Evolutionary conservation across 2,888 invertebrate species (phyloP), one percentile per base, ranked within the genome.

Genomic region (Leptinotarsa peninsularis): DNA sequence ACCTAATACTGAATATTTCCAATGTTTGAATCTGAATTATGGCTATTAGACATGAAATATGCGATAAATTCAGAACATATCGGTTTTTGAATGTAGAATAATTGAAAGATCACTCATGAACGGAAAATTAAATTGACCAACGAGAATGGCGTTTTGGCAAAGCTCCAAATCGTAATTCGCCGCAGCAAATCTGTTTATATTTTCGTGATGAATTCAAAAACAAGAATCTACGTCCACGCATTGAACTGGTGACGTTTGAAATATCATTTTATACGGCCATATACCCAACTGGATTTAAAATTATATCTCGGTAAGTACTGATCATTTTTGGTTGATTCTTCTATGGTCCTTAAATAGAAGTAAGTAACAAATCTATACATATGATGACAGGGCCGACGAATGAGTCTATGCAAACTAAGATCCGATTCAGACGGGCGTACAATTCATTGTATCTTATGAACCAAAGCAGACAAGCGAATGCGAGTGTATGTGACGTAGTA

Each of bases 141-240:
- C 23, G 21, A 58, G 21, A 21, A 13, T 58, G 58, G 58, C 21
- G 21, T 58, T 58, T 23, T 58, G 58, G 58, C 58, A 58, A 14
- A 2, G 23, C 15, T 58, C 58, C 58, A 58, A 58, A 23, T 58
- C 58, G 23, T 58, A 23, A 58, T 23, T 58, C 15, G 23, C 21
- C 14, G 23, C 58, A 23, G 58, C 58, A 58, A 58, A 58, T 58
- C 58, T 58, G 58, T 58, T 58, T 58, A 21, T 58, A 58, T 58
- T 58, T 58, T 58, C 58, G 21, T 58, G 58, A 58, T 58, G 58
- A 58, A 58, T 58, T 58, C 58, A 15, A 58, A 54, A 58, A 58
- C 58, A 58, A 23, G 23, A 58, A 58, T 58, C 58, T 58, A 58
- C 58, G 23, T 58, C 14, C 23, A 23, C 58, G 58, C 58, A 58